Evolutionary conservation across 2,113 vertebrate species (phyloP).

Genomic region (Coreoperca whiteheadi): DNA sequence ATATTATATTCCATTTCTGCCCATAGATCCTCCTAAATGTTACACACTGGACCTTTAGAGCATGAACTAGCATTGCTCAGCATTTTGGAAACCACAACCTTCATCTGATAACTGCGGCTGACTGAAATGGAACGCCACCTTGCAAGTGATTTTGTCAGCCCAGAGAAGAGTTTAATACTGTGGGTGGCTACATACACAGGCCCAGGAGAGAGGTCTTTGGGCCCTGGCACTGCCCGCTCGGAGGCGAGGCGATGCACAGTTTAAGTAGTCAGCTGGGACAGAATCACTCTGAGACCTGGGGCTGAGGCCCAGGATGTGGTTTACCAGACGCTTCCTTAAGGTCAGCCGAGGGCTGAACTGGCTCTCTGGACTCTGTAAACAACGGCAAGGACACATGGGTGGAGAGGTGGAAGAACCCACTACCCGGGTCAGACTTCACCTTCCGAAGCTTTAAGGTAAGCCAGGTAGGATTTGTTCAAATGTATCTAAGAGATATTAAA

Average conservation of each 20-base stretch:
- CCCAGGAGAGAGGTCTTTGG: slow-evolving; percentile 95
- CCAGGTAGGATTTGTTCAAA: slow-evolving; percentile 13
- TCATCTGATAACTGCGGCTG: slow-evolving; percentile 14
- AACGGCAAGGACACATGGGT: slow-evolving; percentile 68
- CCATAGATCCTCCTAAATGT: too few species aligned
- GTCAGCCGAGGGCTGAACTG: slow-evolving; percentile 90
- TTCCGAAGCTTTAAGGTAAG: background rate
- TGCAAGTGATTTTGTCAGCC: slow-evolving; percentile 51
- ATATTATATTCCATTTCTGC: too few species aligned
- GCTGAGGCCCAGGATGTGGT: slow-evolving; percentile 94
- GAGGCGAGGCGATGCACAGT: slow-evolving; percentile 83
- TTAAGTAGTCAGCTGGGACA: slow-evolving; percentile 89
- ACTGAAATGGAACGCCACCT: slow-evolving; percentile 23
- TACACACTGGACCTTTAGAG: background rate
- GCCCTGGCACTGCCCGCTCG: slow-evolving; percentile 84
- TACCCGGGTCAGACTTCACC: slow-evolving; percentile 16
- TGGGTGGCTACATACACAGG: slow-evolving; percentile 91
- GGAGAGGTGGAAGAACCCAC: slow-evolving; percentile 44
- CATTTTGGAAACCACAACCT: slow-evolving; percentile 48
- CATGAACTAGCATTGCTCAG: slow-evolving; percentile 42
- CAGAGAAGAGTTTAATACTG: slow-evolving; percentile 45
- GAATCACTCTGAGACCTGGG: slow-evolving; percentile 89
- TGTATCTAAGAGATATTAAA: background rate
- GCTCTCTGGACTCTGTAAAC: slow-evolving; percentile 85
- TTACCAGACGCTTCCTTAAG: slow-evolving; percentile 95